These are phyloP conservation scores for Heliothis peltigera DNA, from an alignment of 2,888 invertebrate species.

Conservation along the genomic window DNA sequence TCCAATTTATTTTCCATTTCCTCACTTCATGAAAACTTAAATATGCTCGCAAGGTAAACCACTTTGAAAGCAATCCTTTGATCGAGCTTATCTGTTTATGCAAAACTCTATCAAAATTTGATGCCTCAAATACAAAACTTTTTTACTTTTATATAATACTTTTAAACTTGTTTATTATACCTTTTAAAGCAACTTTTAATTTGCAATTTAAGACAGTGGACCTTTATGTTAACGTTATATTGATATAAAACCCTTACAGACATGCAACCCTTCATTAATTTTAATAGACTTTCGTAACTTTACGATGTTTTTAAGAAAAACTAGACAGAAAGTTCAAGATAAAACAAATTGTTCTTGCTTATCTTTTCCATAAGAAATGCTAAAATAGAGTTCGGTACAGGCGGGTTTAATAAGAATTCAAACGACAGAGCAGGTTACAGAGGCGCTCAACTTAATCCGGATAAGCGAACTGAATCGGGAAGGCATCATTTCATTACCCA, in stretches of 20 bases:
- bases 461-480: conserved; percentile 76
- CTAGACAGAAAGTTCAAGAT: conserved; percentile 62
- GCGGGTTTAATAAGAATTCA: conserved; percentile 76
- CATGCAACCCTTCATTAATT: conserved; percentile 22
- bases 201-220: conserved; percentile 13
- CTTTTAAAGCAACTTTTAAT: conserved; percentile 41
- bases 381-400: conserved; percentile 63
- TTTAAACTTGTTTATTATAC: conserved; percentile 21
- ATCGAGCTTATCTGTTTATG: conserved; percentile 86
- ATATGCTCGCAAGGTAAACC: conserved; percentile 88
- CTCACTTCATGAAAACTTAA: conserved; percentile 89
- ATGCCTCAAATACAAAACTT: conserved; percentile 63
- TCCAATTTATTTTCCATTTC: conserved; percentile 90
- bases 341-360: conserved; percentile 74
- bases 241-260: background rate
- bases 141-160: conserved; percentile 50
- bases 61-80: conserved; percentile 89
- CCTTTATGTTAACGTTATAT: background rate
- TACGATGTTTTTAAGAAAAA: conserved; percentile 18
- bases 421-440: conserved; percentile 80
- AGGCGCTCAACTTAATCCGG: conserved; percentile 77
- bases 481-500: conserved; percentile 79
- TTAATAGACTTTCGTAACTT: conserved; percentile 10
- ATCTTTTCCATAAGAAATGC: conserved; percentile 71
- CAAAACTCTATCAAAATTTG: conserved; percentile 86